Base-by-base conservation (phyloP, 2,888 invertebrate genomes). In the Luperina nickerlii region DNA sequence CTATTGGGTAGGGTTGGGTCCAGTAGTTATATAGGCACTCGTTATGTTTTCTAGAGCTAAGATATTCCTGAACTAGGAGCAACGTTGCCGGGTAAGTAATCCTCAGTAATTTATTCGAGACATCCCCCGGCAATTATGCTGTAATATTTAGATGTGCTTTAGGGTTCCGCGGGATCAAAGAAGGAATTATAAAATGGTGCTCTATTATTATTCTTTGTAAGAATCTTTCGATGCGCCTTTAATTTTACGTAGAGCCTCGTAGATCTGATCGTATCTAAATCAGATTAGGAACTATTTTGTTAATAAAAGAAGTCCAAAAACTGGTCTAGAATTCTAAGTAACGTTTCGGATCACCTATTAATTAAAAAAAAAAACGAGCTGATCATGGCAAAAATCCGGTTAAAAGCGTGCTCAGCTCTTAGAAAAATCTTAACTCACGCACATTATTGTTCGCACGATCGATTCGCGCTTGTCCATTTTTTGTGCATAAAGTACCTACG, bases 61-160 rank as follows among this genome's bases (percentile, higher is more conserved):
- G 81, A 83, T 83, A 87, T 81, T 85, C 70, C 72, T 82, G 71
- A 76, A 77, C 77, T 71, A 74, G 74, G 32, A 83, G 85, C 88
- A 85, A 89, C 86, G 88, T 89, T 88, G 88, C 85, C 83, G 81
- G 83, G 84, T 85, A 88, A 85, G 87, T 89, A 90, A 90, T 90
- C 80, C 85, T 78, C 57, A 69, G 87, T 90, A 90, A 90, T 91
- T 91, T 91, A 90, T 91, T 86, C 88, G 81, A 89, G 85, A 90
- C 89, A 89, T 86, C 87, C 85, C 85, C 62, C 78, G 84, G 84
- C 89, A 89, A 90, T 91, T 90, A 91, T 90, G 85, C 83, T 88
- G 87, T 90, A 90, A 91, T 90, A 90, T 90, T 90, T 86, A 90
- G 80, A 88, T 88, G 74, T 86, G 76, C 84, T 86, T 77, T 84